Conservation (phyloP, 2,113 vertebrate genomes). For the Phalacrocorax pelagicus region DNA sequence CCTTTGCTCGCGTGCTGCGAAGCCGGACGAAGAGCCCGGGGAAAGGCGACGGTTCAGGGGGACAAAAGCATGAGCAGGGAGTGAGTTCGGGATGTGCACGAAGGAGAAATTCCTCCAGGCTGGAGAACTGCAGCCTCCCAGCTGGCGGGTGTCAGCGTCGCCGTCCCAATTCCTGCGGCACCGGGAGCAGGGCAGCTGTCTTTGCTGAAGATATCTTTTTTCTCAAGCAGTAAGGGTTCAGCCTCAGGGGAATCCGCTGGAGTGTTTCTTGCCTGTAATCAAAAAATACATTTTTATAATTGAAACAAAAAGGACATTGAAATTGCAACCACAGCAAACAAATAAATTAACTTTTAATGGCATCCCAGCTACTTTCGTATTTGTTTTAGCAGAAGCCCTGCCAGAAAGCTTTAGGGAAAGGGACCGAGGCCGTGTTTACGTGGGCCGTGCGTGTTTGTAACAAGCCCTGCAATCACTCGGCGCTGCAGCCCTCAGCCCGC, state of each 20-base stretch:
- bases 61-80: background rate
- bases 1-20: background rate
- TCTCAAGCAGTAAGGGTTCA: background rate
- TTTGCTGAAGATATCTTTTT: background rate
- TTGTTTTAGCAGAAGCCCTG: background rate
- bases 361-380: background rate
- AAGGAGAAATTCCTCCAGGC: accelerated
- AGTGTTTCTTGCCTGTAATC: background rate
- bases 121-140: background rate
- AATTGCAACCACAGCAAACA: background rate
- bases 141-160: background rate
- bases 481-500: accelerated
- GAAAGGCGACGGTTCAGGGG: accelerated
- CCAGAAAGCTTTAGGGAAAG: background rate
- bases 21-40: accelerated
- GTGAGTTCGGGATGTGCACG: accelerated
- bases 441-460: background rate
- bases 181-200: background rate
- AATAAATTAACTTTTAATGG: slow-evolving; percentile 2
- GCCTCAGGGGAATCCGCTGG: background rate
- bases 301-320: background rate
- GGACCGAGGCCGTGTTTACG: accelerated
- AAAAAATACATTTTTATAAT: background rate
- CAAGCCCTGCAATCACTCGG: background rate
- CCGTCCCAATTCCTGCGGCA: accelerated